Base-by-base conservation (phyloP, 2,888 invertebrate genomes). In the Synergus japonicus region DNA sequence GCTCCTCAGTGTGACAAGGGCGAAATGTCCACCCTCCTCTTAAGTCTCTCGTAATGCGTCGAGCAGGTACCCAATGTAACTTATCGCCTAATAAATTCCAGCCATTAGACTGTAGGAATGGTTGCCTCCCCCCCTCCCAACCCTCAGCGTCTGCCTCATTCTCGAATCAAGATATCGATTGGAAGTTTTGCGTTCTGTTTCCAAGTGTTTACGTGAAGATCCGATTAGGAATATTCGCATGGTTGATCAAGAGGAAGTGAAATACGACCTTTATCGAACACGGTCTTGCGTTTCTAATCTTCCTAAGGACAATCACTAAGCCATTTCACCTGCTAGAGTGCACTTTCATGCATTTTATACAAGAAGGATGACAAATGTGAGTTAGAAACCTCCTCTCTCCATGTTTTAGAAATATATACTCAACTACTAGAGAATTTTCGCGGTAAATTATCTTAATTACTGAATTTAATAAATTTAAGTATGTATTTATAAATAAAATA, bases 81-180 rank as follows among this genome's bases (percentile, higher is more conserved):
- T 79, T 80, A 80, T 73, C 67, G 79, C 46, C 79, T 54, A 82
- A 79, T 80, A 82, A 80, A 82, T 82, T 79, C 79, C 65, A 63
- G 46, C 79, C 77, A 80, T 80, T 82, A 82, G 76, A 82, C 54
- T 80, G 78, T 67, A 12, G 81, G 64, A 65, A 82, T 80, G 76
- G 44, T 65, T 66, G 78, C 77, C 65, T 60, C 43, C 60, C 46
- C 63, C 77, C 77, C 65, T 60, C 43, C 60, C 46, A 46, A 43
- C 49, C 60, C 54, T 63, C 76, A 44, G 76, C 29, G 44, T 37
- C 18, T 64, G 64, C 46, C 63, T 67, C 67, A 76, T 76, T 69
- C 79, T 82, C 78, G 79, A 82, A 82, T 82, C 73, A 77, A 78
- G 58, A 65, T 43, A 63, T 66, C 54, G 78, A 78, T 37, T 58